Base-by-base conservation (phyloP, 2,888 invertebrate genomes). In the Charanyca ferruginea region DNA sequence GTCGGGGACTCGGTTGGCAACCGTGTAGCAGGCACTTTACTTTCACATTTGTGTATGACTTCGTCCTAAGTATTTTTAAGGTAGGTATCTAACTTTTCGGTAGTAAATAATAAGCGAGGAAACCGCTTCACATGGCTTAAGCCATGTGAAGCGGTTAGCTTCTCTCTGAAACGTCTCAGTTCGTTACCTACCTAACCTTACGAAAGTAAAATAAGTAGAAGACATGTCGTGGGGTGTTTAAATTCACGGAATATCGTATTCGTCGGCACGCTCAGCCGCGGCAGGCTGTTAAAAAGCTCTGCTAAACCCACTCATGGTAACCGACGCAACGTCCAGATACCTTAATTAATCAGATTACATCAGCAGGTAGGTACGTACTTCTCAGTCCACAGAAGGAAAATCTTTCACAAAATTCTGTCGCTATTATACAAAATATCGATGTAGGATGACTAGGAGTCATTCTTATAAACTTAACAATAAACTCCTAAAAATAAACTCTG, bases 391-490 rank as follows among this genome's bases (percentile, higher is more conserved):
- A 98, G 92, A 97, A 98, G 9, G 97, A 98, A 91, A 98, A 98
- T 83, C 98, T 93, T 91, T 98, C 98, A 90, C 98, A 98, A 92
- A 98, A 98, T 89, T 98, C 98, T 76, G 98, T 98, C 47, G 97
- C 97, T 73, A 98, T 96, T 74, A 98, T 98, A 92, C 98, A 98
- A 91, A 97, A 97, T 76, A 98, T 97, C 3, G 97, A 96, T 55
- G 96, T 96, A 0, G 97, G 97, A 82, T 97, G 97, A 63, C 89
- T 89, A 44, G 84, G 80, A 66, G 89, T 79, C 89, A 90, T 93
- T 52, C 23, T 72, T 47, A 44, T 9, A 20, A n/a, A 45, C 32
- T 48, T 60, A 59, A 48, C 23, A 59, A 62, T 62, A 62, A 52
- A 59, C 20, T 66, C 49, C 22, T 32, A 23, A 52, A 64, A 65